A percentile compares a stretch with the other conserved stretches of the same genome.
These are phyloP conservation scores for Rachycentron canadum DNA, from an alignment of 2,797 vertebrate genomes.

Conservation along the genomic window DNA sequence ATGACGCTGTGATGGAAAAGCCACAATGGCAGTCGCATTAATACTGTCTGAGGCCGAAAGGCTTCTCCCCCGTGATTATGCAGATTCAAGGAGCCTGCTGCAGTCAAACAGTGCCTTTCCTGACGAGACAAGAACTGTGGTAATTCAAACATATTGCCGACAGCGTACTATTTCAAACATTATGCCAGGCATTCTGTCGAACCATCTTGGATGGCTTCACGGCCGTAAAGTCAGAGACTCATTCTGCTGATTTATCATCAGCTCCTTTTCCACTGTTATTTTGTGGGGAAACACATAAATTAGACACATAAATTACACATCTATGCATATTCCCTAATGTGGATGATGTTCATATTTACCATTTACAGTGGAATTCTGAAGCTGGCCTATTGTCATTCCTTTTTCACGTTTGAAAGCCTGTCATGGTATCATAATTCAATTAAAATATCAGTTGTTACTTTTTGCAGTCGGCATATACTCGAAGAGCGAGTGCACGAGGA, in stretches of 20 bases:
- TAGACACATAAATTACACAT: conserved; percentile 61
- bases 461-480: conserved; percentile 14
- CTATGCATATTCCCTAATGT: conserved; percentile 59
- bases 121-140: conserved; percentile 62
- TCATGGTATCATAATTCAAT: conserved; percentile 58
- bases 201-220: conserved; percentile 43
- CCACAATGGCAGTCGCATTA: conserved; percentile 53
- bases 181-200: conserved; percentile 64
- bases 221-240: conserved; percentile 68
- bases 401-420: conserved; percentile 51
- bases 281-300: conserved; percentile 74
- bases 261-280: conserved; percentile 38
- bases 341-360: conserved; percentile 66
- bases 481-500: conserved; percentile 7
- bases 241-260: conserved; percentile 69
- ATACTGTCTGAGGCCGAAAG: conserved; percentile 56
- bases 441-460: conserved; percentile 51
- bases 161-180: conserved; percentile 69
- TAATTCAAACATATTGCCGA: conserved; percentile 75
- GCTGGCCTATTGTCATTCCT: conserved; percentile 28
- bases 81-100: conserved; percentile 66
- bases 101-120: conserved; percentile 57
- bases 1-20: conserved; percentile 65
- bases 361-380: conserved; percentile 48
- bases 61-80: conserved; percentile 63